phyloP scores from a whole-genome alignment of 2,888 invertebrate species.

The Agrypnus murinus region DNA sequence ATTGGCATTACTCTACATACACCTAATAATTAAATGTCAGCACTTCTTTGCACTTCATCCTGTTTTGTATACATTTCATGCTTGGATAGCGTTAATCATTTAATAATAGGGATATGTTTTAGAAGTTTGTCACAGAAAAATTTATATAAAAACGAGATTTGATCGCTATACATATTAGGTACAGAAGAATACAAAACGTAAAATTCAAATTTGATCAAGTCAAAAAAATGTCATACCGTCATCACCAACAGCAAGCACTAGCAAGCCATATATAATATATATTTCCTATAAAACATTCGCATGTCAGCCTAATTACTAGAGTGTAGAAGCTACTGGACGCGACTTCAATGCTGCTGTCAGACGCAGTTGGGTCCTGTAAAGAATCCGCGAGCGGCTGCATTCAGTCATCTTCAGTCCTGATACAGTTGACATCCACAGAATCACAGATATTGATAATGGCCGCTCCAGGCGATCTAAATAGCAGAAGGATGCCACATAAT shows the following conservation, averaged over 20 bases:
- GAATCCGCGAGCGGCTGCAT: constrained; percentile 68
- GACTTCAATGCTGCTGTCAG: constrained; percentile 67
- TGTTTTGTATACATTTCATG: constrained; percentile 17
- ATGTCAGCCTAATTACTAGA: constrained; percentile 66
- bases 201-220: too few species aligned
- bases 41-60: constrained; percentile 21
- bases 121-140: too few species aligned
- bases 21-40: constrained; percentile 23
- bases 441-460: constrained; percentile 62
- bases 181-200: too few species aligned
- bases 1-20: constrained; percentile 17
- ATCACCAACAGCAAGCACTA: constrained; percentile 40
- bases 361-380: constrained; percentile 64
- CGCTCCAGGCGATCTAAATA: constrained; percentile 56
- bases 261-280: too few species aligned
- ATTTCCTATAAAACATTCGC: constrained; percentile 60
- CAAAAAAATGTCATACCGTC: constrained; percentile 29
- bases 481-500: constrained; percentile 56
- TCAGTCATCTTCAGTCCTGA: constrained; percentile 64
- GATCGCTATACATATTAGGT: too few species aligned
- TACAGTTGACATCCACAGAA: constrained; percentile 61
- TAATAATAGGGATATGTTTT: constrained; percentile 5
- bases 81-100: constrained; percentile 2
- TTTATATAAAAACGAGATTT: too few species aligned
- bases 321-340: constrained; percentile 64